Evolutionary conservation across 1,140 invertebrate species (phyloP).

Genomic region (Charaxes varanes): DNA sequence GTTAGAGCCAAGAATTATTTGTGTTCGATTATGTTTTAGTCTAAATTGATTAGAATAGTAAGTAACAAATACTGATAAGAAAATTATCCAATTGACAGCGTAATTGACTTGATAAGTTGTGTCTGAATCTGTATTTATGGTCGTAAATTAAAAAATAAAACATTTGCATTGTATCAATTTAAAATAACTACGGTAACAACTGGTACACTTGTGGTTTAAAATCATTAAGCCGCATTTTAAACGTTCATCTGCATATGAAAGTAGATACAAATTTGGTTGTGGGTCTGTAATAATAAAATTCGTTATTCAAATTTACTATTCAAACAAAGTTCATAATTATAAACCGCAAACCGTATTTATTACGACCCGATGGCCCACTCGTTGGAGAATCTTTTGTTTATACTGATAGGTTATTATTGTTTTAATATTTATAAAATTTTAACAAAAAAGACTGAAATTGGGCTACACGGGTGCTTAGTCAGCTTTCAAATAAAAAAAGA

Average conservation of each 20-base stretch:
- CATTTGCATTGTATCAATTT: background rate
- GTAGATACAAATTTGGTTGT: slow-evolving; percentile 3
- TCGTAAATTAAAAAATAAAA: background rate
- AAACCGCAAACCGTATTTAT: background rate
- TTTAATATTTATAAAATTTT: too few species aligned
- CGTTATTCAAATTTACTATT: slow-evolving; percentile 8
- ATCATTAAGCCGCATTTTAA: slow-evolving; percentile 6
- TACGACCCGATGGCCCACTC: too few species aligned
- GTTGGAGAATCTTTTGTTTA: too few species aligned
- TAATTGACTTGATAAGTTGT: too few species aligned
- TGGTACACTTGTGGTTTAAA: slow-evolving; percentile 6
- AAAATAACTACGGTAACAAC: slow-evolving; percentile 5
- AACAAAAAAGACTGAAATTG: too few species aligned
- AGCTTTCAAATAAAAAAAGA: too few species aligned
- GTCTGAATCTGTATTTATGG: background rate
- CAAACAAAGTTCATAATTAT: slow-evolving; percentile 2
- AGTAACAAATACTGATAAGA: too few species aligned
- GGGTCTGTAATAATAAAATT: slow-evolving; percentile 4
- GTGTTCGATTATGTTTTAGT: too few species aligned
- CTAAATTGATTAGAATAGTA: too few species aligned
- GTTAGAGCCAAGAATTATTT: too few species aligned
- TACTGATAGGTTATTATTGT: slow-evolving; percentile 16
- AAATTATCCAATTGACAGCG: too few species aligned
- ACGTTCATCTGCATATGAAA: slow-evolving; percentile 6
- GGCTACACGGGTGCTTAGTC: too few species aligned